Percentiles rank a stretch among this genome's conserved stretches.
phyloP scores from a whole-genome alignment of 2,888 invertebrate species.

The Ceratothoa steindachneri region DNA sequence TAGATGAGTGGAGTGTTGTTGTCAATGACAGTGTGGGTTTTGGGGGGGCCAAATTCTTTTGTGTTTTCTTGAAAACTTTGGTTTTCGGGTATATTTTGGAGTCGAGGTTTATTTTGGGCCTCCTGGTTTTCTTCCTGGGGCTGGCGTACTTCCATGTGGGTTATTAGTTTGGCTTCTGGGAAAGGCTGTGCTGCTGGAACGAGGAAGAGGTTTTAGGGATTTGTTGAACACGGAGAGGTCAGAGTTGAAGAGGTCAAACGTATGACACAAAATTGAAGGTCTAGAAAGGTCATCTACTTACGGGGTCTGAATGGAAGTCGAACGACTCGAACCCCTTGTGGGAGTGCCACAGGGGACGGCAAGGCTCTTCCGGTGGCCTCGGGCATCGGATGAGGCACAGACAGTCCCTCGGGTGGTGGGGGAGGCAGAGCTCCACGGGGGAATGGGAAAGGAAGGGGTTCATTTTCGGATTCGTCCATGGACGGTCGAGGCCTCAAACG shows the following conservation, averaged over 20 bases:
- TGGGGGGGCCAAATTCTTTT: slow-evolving; percentile 37
- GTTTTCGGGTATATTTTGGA: background rate
- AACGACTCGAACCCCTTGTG: slow-evolving; percentile 17
- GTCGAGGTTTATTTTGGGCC: background rate
- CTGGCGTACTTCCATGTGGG: slow-evolving; percentile 45
- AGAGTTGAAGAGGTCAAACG: background rate
- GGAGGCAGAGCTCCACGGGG: slow-evolving; percentile 31
- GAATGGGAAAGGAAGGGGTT: slow-evolving; percentile 15
- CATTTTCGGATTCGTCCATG: background rate
- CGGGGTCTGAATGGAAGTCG: slow-evolving; percentile 21
- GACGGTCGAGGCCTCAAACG: background rate
- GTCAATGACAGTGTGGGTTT: slow-evolving; percentile 31
- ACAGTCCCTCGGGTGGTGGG: too few species aligned
- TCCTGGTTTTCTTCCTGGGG: background rate
- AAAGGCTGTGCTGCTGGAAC: background rate
- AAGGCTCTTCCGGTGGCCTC: slow-evolving; percentile 39
- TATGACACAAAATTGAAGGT: background rate
- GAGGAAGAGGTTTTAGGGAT: background rate
- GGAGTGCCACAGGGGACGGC: slow-evolving; percentile 25
- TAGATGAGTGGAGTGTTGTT: background rate
- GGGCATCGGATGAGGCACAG: slow-evolving; percentile 15
- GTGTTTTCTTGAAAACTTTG: background rate
- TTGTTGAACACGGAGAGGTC: background rate
- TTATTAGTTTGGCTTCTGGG: slow-evolving; percentile 23
- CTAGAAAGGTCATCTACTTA: slow-evolving; percentile 20